Percentiles rank a stretch among this genome's conserved stretches.
Conservation (phyloP, 2,888 invertebrate genomes). For the Acrobeloides nanus region DNA sequence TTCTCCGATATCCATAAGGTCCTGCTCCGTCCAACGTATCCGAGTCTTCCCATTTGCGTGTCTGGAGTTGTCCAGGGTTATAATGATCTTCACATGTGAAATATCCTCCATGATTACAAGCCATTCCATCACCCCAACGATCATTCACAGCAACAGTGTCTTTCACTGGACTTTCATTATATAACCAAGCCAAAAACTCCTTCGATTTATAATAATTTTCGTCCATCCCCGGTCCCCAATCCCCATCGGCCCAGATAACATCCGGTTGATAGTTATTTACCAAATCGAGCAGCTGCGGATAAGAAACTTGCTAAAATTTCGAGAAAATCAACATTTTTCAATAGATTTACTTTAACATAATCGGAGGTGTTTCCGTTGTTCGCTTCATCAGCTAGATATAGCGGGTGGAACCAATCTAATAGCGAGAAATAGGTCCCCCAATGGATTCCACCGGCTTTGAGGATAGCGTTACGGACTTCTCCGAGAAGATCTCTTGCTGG, state of each 20-base stretch:
- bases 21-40: slow-evolving; percentile 57
- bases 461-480: background rate
- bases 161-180: slow-evolving; percentile 74
- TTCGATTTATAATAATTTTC: slow-evolving; percentile 71
- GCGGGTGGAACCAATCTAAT: slow-evolving; percentile 51
- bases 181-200: slow-evolving; percentile 82
- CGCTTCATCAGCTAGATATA: slow-evolving; percentile 32
- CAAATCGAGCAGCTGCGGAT: slow-evolving; percentile 51
- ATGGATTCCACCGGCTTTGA: slow-evolving; percentile 26
- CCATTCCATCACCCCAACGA: slow-evolving; percentile 75
- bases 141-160: slow-evolving; percentile 84
- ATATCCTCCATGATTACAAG: slow-evolving; percentile 81
- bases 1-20: slow-evolving; percentile 59
- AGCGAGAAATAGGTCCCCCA: slow-evolving; percentile 51
- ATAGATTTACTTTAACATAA: slow-evolving; percentile 54
- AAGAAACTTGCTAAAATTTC: slow-evolving; percentile 34
- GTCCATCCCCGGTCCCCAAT: slow-evolving; percentile 68
- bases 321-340: slow-evolving; percentile 54
- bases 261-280: slow-evolving; percentile 62
- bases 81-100: slow-evolving; percentile 76
- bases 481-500: slow-evolving; percentile 56
- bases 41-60: slow-evolving; percentile 60
- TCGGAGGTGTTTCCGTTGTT: slow-evolving; percentile 18
- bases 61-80: slow-evolving; percentile 57
- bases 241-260: slow-evolving; percentile 83